Conservation (phyloP, 2,888 invertebrate species). For the Rhamnusium bicolor region DNA sequence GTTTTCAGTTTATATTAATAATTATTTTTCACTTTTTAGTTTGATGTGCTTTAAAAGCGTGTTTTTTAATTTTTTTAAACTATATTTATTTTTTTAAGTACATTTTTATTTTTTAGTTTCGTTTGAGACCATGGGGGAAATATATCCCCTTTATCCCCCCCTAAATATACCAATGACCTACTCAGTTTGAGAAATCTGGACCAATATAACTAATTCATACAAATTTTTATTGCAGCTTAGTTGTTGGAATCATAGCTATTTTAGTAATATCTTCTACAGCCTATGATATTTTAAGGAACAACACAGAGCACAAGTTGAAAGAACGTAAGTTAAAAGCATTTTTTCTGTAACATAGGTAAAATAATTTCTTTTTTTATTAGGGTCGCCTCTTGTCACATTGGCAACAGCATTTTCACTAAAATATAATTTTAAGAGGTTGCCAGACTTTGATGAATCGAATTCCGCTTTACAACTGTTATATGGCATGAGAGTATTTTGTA, state of each 20-base stretch:
- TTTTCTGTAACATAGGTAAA: not conserved
- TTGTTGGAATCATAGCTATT: constrained; percentile 47
- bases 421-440: constrained; percentile 67
- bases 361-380: constrained; percentile 61
- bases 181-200: not conserved
- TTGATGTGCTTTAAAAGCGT: too few species aligned
- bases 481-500: constrained; percentile 74
- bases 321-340: constrained; percentile 47
- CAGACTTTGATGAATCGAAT: constrained; percentile 68
- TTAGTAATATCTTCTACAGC: constrained; percentile 52
- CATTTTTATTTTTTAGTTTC: too few species aligned
- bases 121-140: too few species aligned
- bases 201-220: too few species aligned
- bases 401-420: constrained; percentile 62
- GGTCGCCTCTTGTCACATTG: constrained; percentile 53
- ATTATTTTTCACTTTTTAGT: too few species aligned
- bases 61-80: too few species aligned
- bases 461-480: constrained; percentile 72
- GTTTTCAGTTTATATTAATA: too few species aligned
- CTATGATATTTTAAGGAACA: constrained; percentile 50
- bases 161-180: too few species aligned
- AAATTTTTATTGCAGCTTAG: constrained; percentile 44
- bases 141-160: too few species aligned
- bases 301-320: constrained; percentile 51
- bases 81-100: too few species aligned